phyloP scores from a whole-genome alignment of 2,797 vertebrate species.

The Tragelaphus oryx region DNA sequence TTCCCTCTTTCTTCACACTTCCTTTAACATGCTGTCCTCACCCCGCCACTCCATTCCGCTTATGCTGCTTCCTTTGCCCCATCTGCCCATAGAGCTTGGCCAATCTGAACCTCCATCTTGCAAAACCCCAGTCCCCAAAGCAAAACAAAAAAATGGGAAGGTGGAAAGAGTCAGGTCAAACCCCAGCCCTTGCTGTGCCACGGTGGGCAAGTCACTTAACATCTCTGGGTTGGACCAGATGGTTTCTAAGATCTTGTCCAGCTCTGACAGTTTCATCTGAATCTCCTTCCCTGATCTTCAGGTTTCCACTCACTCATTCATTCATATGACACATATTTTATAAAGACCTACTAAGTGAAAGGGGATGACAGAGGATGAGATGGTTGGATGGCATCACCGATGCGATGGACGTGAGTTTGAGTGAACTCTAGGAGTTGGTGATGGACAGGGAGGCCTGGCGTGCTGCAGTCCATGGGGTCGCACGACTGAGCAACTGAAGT shows the following conservation, averaged over 20 bases:
- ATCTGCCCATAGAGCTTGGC: neutral
- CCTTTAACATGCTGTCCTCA: neutral
- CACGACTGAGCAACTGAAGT: neutral
- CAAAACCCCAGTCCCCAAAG: neutral
- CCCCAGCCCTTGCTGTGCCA: neutral
- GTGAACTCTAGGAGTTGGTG: neutral
- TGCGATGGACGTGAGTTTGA: neutral
- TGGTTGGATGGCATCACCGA: neutral
- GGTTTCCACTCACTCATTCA: neutral
- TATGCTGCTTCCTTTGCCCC: neutral
- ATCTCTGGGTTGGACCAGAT: neutral
- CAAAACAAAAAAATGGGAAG: neutral
- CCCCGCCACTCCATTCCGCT: neutral
- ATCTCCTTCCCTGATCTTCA: neutral
- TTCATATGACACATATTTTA: neutral
- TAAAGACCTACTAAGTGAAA: neutral
- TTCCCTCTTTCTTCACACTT: neutral
- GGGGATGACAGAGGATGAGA: neutral
- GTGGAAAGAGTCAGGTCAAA: neutral
- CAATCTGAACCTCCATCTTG: neutral
- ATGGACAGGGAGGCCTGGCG: neutral
- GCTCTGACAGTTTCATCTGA: neutral
- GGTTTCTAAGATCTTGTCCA: neutral
- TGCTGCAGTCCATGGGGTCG: neutral
- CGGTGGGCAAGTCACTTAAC: neutral